Evolutionary conservation across 2,888 invertebrate genomes (phyloP).

Genomic region (Caenorhabditis sp.): DNA sequence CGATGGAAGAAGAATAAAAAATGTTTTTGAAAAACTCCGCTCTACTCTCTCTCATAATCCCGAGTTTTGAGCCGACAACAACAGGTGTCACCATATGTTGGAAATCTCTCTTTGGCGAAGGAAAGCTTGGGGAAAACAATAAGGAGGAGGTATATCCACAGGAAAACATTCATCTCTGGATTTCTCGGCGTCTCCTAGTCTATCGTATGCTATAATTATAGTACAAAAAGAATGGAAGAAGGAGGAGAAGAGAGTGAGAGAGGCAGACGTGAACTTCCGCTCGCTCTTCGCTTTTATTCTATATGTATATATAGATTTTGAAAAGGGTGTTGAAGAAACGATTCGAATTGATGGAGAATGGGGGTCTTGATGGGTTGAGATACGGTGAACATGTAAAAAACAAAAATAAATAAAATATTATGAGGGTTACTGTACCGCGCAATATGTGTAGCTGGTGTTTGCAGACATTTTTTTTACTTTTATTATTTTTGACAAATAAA

Average conservation of each 20-base stretch:
- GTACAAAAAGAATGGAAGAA: neutral
- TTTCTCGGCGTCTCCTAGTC: neutral
- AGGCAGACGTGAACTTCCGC: neutral
- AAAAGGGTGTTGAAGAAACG: neutral
- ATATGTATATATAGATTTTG: neutral
- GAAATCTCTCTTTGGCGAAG: neutral
- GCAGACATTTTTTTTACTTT: too few species aligned
- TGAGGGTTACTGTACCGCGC: too few species aligned
- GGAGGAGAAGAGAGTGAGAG: too few species aligned
- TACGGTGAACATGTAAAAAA: too few species aligned
- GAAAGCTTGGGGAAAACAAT: neutral
- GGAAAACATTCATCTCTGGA: slow-evolving; percentile 1
- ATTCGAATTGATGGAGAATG: neutral
- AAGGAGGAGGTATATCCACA: neutral
- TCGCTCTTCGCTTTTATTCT: neutral
- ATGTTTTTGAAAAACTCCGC: neutral
- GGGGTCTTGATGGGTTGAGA: too few species aligned
- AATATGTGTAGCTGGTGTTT: too few species aligned
- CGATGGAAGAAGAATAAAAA: too few species aligned
- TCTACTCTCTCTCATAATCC: too few species aligned
- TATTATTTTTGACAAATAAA: too few species aligned
- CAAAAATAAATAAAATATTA: too few species aligned
- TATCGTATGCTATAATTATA: neutral
- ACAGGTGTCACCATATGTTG: neutral
- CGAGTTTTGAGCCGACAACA: neutral